phyloP scores from a whole-genome alignment of 2,888 invertebrate species.

The Spatulosminthurus flaviceps region DNA sequence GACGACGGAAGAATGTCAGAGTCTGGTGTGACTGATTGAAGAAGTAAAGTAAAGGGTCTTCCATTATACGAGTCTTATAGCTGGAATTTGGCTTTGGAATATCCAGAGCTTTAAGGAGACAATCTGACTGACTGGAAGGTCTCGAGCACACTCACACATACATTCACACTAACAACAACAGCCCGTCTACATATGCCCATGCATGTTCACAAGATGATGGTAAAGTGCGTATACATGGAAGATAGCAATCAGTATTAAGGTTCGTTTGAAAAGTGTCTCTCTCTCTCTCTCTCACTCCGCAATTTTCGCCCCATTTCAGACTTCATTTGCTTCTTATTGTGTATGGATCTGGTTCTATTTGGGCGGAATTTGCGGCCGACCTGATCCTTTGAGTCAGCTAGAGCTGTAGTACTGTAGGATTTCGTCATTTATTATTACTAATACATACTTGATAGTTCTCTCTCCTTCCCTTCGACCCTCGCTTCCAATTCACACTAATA shows the following conservation, averaged over 20 bases:
- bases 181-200: background rate
- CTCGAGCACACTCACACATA: background rate
- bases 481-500: background rate
- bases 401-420: background rate
- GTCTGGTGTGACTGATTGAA: constrained; percentile 36
- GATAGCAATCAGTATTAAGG: constrained; percentile 47
- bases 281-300: constrained; percentile 47
- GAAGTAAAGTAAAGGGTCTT: background rate
- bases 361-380: constrained; percentile 45
- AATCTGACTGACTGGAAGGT: constrained; percentile 2
- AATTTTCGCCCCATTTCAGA: constrained; percentile 64
- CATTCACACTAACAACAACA: background rate
- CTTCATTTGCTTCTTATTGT: constrained; percentile 64
- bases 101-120: background rate
- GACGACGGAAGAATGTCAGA: constrained; percentile 35
- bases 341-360: constrained; percentile 48
- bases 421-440: constrained; percentile 35
- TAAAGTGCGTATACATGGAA: constrained; percentile 19
- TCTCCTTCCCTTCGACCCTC: constrained; percentile 6
- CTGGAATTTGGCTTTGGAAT: background rate
- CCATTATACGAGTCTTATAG: no score
- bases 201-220: background rate
- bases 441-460: constrained; percentile 21
- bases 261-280: constrained; percentile 58
- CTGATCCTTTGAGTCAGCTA: constrained; percentile 42